Base-by-base conservation (phyloP, 2,888 invertebrate genomes). In the Himalopsyche japonica region DNA sequence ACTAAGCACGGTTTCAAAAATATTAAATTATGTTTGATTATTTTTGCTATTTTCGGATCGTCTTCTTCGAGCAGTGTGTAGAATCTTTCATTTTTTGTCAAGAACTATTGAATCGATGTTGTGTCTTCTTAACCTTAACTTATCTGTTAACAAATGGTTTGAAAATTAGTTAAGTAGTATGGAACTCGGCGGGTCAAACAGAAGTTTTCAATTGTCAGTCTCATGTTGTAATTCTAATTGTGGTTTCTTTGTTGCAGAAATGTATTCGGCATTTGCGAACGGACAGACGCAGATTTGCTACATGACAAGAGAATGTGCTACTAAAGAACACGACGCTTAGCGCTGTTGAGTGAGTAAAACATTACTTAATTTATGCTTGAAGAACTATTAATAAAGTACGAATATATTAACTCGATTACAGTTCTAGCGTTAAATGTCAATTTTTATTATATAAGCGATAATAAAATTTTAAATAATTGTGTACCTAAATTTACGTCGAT, bases 261-360 rank as follows among this genome's bases (percentile, higher is more conserved):
- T 81, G 81, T 32, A 37, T 34, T 37, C 43, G 79, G 24, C 47
- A 32, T 70, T 43, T 43, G 34, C 43, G 76, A 79, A 8, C 20
- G 84, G 80, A 81, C 48, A 37, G 37, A 80, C 48, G 64, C 86
- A 76, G 30, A 64, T 77, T 80, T 80, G 70, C 76, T 82, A 79
- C 76, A 57, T 47, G 48, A 64, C 32, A 47, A 34, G 64, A 84
- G 84, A 82, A 84, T 82, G 70, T 57, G 76, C 70, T 76, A 76
- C 77, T 80, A 76, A 82, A 82, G 49, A 79, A 82, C 79, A 77
- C 81, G 27, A 82, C 81, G 79, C 70, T 80, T 77, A 82, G 81
- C 81, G 83, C 83, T 86, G 84, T 85, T 86, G 85, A 85, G 86
- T 86, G 85, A 86, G 84, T 86, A 76, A 48, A 7, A 43, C 49